phyloP scores from a whole-genome alignment of 2,797 vertebrate species.

The Hyperoplus lanceolatus region DNA sequence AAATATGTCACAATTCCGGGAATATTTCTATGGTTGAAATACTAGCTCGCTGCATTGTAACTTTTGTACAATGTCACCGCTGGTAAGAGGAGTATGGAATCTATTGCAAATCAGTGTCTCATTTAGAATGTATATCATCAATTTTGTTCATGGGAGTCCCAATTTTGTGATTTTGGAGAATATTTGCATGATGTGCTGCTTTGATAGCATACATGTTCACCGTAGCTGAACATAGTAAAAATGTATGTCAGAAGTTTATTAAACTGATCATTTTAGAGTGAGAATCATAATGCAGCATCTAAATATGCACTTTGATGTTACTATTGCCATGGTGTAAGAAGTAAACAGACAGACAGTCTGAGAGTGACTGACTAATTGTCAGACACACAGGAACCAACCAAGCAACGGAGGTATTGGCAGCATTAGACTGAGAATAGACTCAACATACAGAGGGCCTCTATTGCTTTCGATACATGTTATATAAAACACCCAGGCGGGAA shows the following conservation, averaged over 20 bases:
- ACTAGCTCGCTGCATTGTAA: background rate
- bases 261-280: background rate
- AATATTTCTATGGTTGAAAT: background rate
- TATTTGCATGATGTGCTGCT: slow-evolving; percentile 2
- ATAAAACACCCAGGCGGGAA: slow-evolving; percentile 23
- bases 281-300: background rate
- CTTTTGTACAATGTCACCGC: background rate
- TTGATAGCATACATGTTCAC: background rate
- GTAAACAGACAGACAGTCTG: background rate
- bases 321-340: slow-evolving; percentile 7
- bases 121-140: background rate
- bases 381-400: slow-evolving; percentile 8
- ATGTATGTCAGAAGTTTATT: background rate
- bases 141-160: background rate
- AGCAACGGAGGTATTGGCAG: slow-evolving; percentile 22
- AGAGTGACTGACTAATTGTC: slow-evolving; percentile 9
- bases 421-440: slow-evolving; percentile 8
- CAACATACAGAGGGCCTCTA: background rate
- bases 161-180: background rate
- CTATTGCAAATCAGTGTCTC: slow-evolving; percentile 2
- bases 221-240: background rate
- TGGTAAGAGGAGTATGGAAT: background rate
- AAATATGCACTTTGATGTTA: background rate
- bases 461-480: slow-evolving; percentile 12
- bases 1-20: background rate